Conservation (phyloP, 2,113 vertebrate genomes). For the Eleginops maclovinus region DNA sequence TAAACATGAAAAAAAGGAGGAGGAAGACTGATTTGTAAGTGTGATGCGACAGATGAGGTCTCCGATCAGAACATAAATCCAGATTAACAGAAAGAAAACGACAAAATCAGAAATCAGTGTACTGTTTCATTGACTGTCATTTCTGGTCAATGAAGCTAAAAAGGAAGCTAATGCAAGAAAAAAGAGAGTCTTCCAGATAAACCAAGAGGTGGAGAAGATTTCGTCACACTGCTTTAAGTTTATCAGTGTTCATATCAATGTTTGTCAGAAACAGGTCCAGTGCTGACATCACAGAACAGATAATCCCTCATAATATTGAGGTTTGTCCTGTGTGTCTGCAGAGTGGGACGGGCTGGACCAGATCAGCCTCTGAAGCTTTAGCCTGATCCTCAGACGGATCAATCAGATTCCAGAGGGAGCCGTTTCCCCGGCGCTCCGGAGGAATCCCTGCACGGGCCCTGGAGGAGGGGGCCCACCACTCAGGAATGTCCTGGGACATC, state of each 20-base stretch:
- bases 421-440: constrained; percentile 36
- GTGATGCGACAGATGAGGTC: neutral
- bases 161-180: no score
- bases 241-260: neutral
- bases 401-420: constrained; percentile 63
- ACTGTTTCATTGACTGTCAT: no score
- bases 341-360: constrained; percentile 6
- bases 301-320: constrained; percentile 42
- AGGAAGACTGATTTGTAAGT: neutral
- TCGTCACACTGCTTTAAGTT: neutral
- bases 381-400: constrained; percentile 52
- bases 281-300: constrained; percentile 39
- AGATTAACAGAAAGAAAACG: no score
- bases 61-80: neutral
- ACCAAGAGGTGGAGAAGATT: no score
- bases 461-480: constrained; percentile 52
- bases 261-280: neutral
- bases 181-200: no score
- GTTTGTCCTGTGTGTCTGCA: constrained; percentile 8
- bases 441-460: constrained; percentile 43
- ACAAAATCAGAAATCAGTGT: no score
- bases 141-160: no score
- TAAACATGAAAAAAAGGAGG: neutral
- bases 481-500: constrained; percentile 73
- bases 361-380: constrained; percentile 43